Base-by-base conservation (phyloP, 23 tunicate species). In the Halocynthia roretzi region DNA sequence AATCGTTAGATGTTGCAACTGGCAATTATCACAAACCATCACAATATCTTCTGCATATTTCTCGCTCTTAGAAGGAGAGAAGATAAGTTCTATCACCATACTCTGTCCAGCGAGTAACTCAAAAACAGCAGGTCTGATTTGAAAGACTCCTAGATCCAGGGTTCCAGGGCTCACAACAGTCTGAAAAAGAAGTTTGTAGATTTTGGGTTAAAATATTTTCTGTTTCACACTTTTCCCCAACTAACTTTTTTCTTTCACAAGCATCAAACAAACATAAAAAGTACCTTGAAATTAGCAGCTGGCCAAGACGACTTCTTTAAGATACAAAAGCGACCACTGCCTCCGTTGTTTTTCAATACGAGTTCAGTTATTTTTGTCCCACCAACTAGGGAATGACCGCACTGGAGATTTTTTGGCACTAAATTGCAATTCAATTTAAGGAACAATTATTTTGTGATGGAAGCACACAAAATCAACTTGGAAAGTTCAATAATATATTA, bases 21-120 rank as follows among this genome's bases (percentile, higher is more conserved):
- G 98, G 64, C 98, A 93, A 61, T 93, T 93, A 76, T 93, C 98
- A 67, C 98, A 93, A 23, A 87, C 86, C 12, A 93, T 57, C 65
- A 87, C 86, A 53, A 93, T 60, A 20, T 83, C 86, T 53, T 93
- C 94, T 48, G 53, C 40, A 56, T 75, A 87, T 52, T 74, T 76
- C 49, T 76, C 85, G 51, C 68, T 50, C 11, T 72, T 72, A 22
- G 72, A 72, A 44, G 98, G 98, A 51, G 98, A 49, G 66, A 93
- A 93, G 15, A 80, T 21, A 54, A 93, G 81, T 53, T 81, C 89
- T 18, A 93, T 53, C 7, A 71, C 55, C 56, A 65, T 65, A 19
- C 80, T 50, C 54, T 77, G 77, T 8, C 98, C 94, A 14, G 98
- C 78, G 7, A 81, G 57, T 9, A 93, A 56, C 53, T 93, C 94